Evolutionary conservation across 2,888 invertebrate species (phyloP), one percentile per base, ranked within the genome.

Genomic region (Acleris emargana): DNA sequence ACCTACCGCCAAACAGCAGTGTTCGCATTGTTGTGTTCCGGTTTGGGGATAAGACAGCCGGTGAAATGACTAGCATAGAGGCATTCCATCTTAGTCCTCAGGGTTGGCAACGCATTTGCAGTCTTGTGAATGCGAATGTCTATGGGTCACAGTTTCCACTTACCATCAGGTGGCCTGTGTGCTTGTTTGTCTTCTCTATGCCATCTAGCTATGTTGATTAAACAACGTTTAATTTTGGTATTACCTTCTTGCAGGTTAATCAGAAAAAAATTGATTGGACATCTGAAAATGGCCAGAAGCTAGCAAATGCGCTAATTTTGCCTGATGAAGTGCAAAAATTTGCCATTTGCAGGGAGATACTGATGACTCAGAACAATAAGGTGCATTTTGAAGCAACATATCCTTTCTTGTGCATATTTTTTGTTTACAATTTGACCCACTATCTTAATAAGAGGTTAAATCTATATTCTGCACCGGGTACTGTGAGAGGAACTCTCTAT

Each of bases 261-360:
- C 92, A 94, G 67, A 91, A 95, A 69, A 80, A 88, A 58, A 88
- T 97, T 0, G 88, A 95, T 72, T 96, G 96, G 95, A 88, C 89
- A 43, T 91, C 94, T 0, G 93, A 94, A 64, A 93, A 90, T 64
- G 96, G 95, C 0, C 82, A 93, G 72, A 83, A 94, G 62, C 88
- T 97, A 52, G 85, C 95, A 58, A 87, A 96, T 16, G 94, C 97
- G 0, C 78, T 97, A 32, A 83, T 96, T 3, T 80, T 97, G n/a
- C 95, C 96, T 16, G 96, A 96, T 69, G 94, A 95, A 69, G 97
- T 96, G 11, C 95, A 97, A 81, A 92, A 96, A 68, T 97, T 96
- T 91, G 97, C 95, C 1, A 94, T 97, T 28, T 97, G 96, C 64
- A 93, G 95, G 72, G 95, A 97, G 83, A 93, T 97, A 59, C 81